phyloP scores from a whole-genome alignment of 2,888 invertebrate species.

The Fragum fragum region DNA sequence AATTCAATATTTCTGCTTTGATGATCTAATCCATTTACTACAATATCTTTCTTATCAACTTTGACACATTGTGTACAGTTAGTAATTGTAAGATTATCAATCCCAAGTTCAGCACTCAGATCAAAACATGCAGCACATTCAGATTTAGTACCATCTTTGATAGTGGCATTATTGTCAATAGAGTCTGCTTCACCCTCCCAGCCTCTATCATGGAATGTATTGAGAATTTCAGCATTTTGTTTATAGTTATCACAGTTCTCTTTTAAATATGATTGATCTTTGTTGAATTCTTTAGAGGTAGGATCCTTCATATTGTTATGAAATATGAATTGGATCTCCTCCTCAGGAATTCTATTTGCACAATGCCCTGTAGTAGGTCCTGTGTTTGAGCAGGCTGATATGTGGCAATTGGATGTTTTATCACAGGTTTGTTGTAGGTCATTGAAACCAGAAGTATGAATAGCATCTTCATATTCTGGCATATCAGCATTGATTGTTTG shows the following conservation, averaged over 20 bases:
- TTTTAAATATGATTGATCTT: constrained; percentile 7
- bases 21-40: not conserved
- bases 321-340: not conserved
- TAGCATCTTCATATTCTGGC: constrained; percentile 11
- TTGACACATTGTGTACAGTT: constrained; percentile 37
- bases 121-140: not conserved
- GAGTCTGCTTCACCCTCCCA: constrained; percentile 1
- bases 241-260: constrained; percentile 38
- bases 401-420: not conserved
- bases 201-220: constrained; percentile 38
- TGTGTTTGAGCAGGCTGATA: constrained; percentile 11
- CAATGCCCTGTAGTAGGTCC: not conserved
- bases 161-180: not conserved
- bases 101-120: constrained; percentile 18
- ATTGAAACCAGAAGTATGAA: not conserved
- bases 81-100: constrained; percentile 21
- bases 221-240: constrained; percentile 21
- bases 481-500: not conserved
- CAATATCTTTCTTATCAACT: not conserved
- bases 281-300: constrained; percentile 23
- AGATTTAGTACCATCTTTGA: constrained; percentile 3
- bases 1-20: not conserved
- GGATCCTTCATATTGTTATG: constrained; percentile 13
- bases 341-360: not conserved
- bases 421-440: constrained; percentile 32